Evolutionary conservation across 1,140 invertebrate species (phyloP), one percentile per base, ranked within the genome.

Genomic region (Drosophila watanabei): DNA sequence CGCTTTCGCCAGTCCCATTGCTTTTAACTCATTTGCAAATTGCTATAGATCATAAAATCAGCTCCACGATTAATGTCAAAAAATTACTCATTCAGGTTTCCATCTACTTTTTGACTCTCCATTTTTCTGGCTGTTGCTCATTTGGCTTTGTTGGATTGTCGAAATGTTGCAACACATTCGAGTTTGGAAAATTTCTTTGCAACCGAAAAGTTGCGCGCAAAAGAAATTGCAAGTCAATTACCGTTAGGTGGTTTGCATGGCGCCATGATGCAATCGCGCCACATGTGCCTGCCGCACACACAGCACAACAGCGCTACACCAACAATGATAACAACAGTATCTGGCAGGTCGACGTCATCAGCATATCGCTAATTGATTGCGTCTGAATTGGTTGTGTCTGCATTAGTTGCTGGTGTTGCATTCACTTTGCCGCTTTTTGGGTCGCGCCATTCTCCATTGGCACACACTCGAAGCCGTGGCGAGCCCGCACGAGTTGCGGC

Each of bases 181-280:
- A 46, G 72, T 65, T 75, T 83, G 75, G 61, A 68, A 79, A 86
- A 86, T 86, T 86, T 86, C 82, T 87, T 87, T 86, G 82, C 75
- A 87, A 82, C 82, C 82, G 61, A 86, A 82, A 86, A 68, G 79
- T 75, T 82, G 82, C 75, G 75, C 49, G 80, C 81, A 89, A 82
- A 89, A 89, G 85, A 89, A 89, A 89, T 89, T 89, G 85, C 85
- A 85, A 89, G 85, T 85, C 81, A 89, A 89, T 89, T 89, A 90
- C 81, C 61, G 78, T 46, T 83, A 88, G 84, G 77, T 84, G 85
- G 83, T 84, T 79, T 80, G 80, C 79, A 86, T 85, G 84, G 85
- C 84, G 80, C 84, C 85, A 79, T 88, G 84, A 88, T 86, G 86
- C 82, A 89, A 89, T 63, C 66, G 81, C 86, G 81, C 81, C 86